Base-by-base conservation (phyloP, 2,888 invertebrate genomes). In the Cheilosia urbana region DNA sequence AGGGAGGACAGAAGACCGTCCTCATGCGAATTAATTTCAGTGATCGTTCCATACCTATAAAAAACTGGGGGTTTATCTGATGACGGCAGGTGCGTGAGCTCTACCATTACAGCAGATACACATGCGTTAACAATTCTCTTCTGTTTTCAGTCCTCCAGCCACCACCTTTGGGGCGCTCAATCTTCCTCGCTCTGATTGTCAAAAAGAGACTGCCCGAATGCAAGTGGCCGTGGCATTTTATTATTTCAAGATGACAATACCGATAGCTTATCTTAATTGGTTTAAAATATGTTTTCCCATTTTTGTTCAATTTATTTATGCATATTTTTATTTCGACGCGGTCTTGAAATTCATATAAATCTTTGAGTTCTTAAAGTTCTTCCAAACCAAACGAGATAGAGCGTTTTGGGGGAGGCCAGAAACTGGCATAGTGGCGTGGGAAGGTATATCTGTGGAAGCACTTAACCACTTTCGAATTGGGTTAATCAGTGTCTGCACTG, bases 231-330 rank as follows among this genome's bases (percentile, higher is more conserved):
- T 72, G 78, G 75, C 75, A 58, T 78, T 51, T 78, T 78, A 78
- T 30, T 30, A 27, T 82, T 77, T 72, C 72, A 77, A 62, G 83
- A 68, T 83, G 72, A 66, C 37, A 9, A 0, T 3, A 13, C 37
- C 4, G 37, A 49, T 72, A 73, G 78, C 72, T 82, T 62, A 82
- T 82, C 73, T 83, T 51, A 83, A 83, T 73, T 72, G 72, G 66
- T 73, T 68, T 62, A 40, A 57, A 78, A 77, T 53, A 45, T 60
- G 24, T 53, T 76, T 51, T 15, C 34, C 6, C 6, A 30, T 71
- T 40, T 60, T 58, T 17, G 51, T 72, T 11, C 13, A 9, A 17
- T 57, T 19, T 24, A 47, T 57, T 53, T 62, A 49, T 49, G 19
- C 1, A 21, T 63, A 15, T 21, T 55, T 57, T 47, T 62, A 40